phyloP scores from a whole-genome alignment of 2,888 invertebrate genomes.

The Pyrocoelia pectoralis region DNA sequence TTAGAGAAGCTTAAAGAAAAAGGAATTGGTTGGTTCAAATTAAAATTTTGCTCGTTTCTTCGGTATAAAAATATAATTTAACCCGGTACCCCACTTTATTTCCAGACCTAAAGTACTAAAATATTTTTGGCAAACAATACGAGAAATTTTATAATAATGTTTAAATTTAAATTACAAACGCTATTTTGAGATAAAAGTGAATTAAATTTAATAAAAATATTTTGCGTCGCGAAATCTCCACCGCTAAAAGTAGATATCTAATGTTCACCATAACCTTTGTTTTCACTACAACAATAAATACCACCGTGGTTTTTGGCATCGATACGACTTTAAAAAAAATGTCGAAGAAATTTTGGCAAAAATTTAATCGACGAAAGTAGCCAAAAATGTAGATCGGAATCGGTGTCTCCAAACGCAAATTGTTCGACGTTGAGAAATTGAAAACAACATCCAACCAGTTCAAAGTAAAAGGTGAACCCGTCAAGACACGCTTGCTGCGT shows the following conservation, averaged over 20 bases:
- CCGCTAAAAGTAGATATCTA: background rate
- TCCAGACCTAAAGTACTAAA: conserved; percentile 8
- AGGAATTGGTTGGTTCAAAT: too few species aligned
- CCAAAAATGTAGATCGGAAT: too few species aligned
- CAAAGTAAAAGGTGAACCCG: background rate
- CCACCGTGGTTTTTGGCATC: background rate
- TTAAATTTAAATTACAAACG: conserved; percentile 2
- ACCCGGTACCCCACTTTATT: conserved; percentile 3
- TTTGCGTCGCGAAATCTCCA: background rate
- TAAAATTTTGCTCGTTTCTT: background rate
- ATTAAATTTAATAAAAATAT: background rate
- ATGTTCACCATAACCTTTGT: background rate
- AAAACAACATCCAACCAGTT: background rate
- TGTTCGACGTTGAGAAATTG: too few species aligned
- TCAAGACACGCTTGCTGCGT: background rate
- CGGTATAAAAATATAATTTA: conserved; percentile 10
- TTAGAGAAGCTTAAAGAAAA: background rate
- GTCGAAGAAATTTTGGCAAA: background rate
- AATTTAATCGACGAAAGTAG: background rate
- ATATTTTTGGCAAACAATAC: conserved; percentile 5
- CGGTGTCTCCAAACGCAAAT: too few species aligned
- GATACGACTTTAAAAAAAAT: background rate
- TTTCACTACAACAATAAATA: background rate
- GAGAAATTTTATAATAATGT: background rate
- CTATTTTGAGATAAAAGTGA: conserved; percentile 4